Evolutionary conservation across 1,140 invertebrate genomes (phyloP).

Genomic region (Dinoponera quadriceps): DNA sequence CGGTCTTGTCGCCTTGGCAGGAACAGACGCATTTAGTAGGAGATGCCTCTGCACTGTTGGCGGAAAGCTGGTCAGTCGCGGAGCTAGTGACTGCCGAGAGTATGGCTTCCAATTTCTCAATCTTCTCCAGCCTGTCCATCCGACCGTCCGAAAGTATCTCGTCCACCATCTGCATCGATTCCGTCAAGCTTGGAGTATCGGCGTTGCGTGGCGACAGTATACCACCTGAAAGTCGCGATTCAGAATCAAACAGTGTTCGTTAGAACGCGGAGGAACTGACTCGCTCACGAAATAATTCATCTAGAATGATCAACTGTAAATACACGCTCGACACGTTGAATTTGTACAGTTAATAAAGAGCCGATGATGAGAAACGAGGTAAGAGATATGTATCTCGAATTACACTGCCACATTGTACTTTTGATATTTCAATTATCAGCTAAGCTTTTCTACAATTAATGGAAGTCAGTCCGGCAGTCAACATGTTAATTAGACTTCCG

Average conservation of each 20-base stretch:
- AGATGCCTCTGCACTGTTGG: conserved; percentile 67
- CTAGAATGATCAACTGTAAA: not conserved
- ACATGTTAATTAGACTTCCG: too few relatives aligned
- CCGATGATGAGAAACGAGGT: too few relatives aligned
- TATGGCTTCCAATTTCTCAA: conserved; percentile 94
- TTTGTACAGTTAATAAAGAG: too few relatives aligned
- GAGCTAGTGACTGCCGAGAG: conserved; percentile 90
- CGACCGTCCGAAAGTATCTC: conserved; percentile 93
- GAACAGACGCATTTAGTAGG: conserved; percentile 85
- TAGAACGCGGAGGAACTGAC: not conserved
- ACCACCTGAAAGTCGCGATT: conserved; percentile 76
- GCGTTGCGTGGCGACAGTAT: conserved; percentile 90
- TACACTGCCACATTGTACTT: too few relatives aligned
- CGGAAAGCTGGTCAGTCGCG: conserved; percentile 82
- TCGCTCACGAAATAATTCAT: not conserved
- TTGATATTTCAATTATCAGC: too few relatives aligned
- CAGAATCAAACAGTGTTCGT: not conserved
- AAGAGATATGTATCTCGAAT: too few relatives aligned
- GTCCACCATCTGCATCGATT: conserved; percentile 96
- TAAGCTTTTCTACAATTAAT: too few relatives aligned
- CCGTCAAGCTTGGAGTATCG: conserved; percentile 94
- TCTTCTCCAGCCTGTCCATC: conserved; percentile 94
- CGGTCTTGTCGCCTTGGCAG: conserved; percentile 83
- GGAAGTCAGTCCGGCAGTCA: too few relatives aligned
- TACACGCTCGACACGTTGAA: too few relatives aligned